Evolutionary conservation across 2,888 invertebrate species (phyloP).

Genomic region (Nineta flava): DNA sequence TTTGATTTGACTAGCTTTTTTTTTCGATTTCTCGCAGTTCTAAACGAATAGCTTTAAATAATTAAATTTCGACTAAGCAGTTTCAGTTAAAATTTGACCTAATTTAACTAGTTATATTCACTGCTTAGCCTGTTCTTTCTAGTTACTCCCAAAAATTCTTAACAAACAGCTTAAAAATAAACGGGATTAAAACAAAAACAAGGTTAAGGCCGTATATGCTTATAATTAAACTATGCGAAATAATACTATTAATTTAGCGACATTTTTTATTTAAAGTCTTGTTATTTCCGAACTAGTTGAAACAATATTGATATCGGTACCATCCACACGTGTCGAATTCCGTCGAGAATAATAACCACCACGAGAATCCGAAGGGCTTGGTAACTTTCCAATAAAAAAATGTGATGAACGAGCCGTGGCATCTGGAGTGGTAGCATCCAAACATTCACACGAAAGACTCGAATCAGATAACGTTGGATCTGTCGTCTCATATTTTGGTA

Average conservation of each 20-base stretch:
- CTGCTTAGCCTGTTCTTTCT: no score
- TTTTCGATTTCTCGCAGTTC: no score
- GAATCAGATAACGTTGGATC: constrained; percentile 47
- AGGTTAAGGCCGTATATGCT: no score
- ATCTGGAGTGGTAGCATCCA: constrained; percentile 24
- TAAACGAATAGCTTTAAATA: no score
- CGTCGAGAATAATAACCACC: constrained; percentile 27
- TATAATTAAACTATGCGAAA: no score
- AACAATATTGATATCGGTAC: constrained; percentile 34
- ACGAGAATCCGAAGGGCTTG: constrained; percentile 27
- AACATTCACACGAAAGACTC: constrained; percentile 55
- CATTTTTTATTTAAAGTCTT: constrained; percentile 33
- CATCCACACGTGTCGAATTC: constrained; percentile 29
- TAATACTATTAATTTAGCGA: background rate
- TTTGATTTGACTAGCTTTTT: no score
- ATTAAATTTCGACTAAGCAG: no score
- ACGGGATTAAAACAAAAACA: no score
- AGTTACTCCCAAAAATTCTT: no score
- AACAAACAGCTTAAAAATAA: no score
- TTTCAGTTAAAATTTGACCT: no score
- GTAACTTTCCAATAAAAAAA: constrained; percentile 23
- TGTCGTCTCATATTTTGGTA: constrained; percentile 41
- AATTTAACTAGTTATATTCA: no score
- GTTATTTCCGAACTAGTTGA: constrained; percentile 54
- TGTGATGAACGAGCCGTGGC: constrained; percentile 18